These are phyloP conservation scores for Beris chalybata DNA, from an alignment of 2,888 invertebrate species.

Conservation along the genomic window DNA sequence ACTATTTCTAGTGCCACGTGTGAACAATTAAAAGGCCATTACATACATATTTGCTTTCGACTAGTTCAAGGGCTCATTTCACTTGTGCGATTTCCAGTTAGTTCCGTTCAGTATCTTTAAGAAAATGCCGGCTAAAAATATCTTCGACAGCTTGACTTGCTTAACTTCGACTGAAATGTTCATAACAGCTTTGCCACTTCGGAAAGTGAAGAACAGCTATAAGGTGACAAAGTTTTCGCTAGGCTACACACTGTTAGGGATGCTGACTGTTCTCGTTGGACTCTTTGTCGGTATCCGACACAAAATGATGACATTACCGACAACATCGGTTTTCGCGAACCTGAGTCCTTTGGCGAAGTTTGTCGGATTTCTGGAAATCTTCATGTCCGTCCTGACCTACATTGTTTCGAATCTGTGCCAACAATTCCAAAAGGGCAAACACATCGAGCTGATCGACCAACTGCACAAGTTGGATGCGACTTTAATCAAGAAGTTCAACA, in stretches of 20 bases:
- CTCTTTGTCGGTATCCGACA: background rate
- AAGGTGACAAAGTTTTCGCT: background rate
- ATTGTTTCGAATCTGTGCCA: background rate
- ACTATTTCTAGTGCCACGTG: too few species aligned
- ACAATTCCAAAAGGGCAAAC: background rate
- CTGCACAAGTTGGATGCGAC: slow-evolving; percentile 3
- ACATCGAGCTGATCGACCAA: background rate
- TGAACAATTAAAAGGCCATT: too few species aligned
- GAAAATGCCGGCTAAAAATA: too few species aligned
- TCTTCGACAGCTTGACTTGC: too few species aligned
- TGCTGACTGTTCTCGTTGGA: background rate
- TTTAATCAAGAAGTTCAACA: background rate
- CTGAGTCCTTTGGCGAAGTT: background rate
- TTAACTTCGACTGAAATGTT: background rate
- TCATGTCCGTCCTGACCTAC: background rate
- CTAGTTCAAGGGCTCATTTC: too few species aligned
- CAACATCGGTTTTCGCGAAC: too few species aligned
- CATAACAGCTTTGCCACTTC: background rate
- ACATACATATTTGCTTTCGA: too few species aligned
- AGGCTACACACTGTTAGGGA: background rate
- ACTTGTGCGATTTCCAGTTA: too few species aligned
- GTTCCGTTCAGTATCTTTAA: too few species aligned
- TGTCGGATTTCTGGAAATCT: background rate
- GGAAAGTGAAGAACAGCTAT: background rate
- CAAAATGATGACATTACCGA: too few species aligned